phyloP scores from a whole-genome alignment of 2,797 vertebrate genomes.

The Danio tinwini region DNA sequence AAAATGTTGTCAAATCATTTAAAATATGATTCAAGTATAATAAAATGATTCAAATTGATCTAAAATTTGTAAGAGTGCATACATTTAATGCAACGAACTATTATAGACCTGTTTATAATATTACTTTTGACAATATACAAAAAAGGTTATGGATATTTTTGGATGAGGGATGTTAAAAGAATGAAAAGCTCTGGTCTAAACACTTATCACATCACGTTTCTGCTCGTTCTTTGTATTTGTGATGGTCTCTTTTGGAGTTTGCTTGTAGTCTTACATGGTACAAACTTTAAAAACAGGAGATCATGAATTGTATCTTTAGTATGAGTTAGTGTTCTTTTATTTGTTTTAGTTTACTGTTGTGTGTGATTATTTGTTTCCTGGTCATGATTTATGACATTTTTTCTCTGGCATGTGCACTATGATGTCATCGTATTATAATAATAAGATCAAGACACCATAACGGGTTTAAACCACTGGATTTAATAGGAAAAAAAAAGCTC shows the following conservation, averaged over 20 bases:
- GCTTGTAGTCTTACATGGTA: not conserved
- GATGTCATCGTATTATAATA: not conserved
- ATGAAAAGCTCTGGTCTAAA: no score
- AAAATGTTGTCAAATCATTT: no score
- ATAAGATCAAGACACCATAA: not conserved
- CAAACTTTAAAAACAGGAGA: constrained; percentile 15
- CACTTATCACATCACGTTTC: not conserved
- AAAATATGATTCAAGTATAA: no score
- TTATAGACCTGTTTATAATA: no score
- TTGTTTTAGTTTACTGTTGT: not conserved
- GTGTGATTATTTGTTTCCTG: not conserved
- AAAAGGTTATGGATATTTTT: no score
- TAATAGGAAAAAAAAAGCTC: constrained; percentile 3
- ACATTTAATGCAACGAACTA: no score
- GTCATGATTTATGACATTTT: constrained; percentile 9
- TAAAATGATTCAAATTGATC: no score
- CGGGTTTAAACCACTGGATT: constrained; percentile 10
- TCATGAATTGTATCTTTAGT: not conserved
- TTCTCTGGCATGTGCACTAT: constrained; percentile 5
- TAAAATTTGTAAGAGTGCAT: no score
- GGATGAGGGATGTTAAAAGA: no score
- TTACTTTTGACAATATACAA: no score
- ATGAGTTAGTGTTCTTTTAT: not conserved
- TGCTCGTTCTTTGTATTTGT: not conserved
- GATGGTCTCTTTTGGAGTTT: not conserved